Conservation (phyloP, 2,113 vertebrate genomes). For the Malurus melanocephalus region DNA sequence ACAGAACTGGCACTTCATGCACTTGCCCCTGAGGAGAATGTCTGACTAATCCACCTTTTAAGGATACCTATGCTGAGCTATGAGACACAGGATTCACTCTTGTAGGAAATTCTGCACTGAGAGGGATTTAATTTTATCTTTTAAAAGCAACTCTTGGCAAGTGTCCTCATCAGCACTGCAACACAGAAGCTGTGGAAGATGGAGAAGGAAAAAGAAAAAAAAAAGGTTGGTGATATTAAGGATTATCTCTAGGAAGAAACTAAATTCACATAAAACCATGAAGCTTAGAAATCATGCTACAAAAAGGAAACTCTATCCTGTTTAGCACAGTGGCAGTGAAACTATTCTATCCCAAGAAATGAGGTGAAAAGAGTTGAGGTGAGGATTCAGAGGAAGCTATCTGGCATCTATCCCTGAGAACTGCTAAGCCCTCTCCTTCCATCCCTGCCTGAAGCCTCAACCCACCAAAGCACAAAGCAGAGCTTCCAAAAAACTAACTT, state of each 20-base stretch:
- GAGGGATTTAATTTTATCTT: neutral
- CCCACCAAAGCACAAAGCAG: neutral
- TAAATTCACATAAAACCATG: neutral
- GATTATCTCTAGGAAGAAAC: neutral
- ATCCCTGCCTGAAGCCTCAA: neutral
- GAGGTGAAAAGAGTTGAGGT: neutral
- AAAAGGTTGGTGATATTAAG: neutral
- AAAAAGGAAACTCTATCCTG: neutral
- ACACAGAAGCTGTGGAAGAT: neutral
- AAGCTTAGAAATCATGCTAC: neutral
- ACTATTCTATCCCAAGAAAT: neutral
- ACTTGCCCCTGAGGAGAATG: neutral
- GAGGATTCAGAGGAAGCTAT: neutral
- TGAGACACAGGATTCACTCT: neutral
- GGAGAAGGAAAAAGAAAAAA: no score
- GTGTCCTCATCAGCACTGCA: neutral
- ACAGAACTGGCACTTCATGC: neutral
- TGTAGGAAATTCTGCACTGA: neutral
- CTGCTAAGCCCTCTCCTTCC: neutral
- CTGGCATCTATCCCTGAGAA: neutral
- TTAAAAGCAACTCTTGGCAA: neutral
- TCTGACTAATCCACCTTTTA: neutral
- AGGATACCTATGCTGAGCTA: neutral
- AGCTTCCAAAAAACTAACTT: neutral
- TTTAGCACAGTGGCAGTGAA: neutral